These are phyloP conservation scores for Rugalucina vietnamica DNA, from an alignment of 2,888 invertebrate species.

Conservation along the genomic window DNA sequence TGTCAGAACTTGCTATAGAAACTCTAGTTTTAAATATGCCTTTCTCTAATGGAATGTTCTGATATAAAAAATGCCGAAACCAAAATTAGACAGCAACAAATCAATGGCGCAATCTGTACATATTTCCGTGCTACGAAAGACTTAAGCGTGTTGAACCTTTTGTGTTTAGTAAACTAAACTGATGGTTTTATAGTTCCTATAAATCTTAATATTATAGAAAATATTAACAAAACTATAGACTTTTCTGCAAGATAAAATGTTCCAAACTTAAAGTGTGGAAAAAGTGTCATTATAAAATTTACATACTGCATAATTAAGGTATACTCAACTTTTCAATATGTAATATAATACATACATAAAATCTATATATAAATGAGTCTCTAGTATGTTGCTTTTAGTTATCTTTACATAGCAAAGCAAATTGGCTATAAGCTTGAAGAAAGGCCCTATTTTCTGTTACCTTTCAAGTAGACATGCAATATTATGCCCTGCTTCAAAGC, in stretches of 20 bases:
- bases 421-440: no score
- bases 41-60: neutral
- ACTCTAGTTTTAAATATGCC: neutral
- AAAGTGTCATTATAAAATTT: neutral
- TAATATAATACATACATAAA: neutral
- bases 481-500: no score
- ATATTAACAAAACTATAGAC: slow-evolving; percentile 4
- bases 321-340: neutral
- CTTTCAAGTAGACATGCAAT: no score
- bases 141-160: slow-evolving; percentile 5
- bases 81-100: neutral
- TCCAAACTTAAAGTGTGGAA: neutral
- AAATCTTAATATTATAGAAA: neutral
- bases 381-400: no score
- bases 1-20: neutral
- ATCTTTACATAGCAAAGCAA: no score
- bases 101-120: neutral
- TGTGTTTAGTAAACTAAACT: slow-evolving; percentile 13
- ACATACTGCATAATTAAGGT: neutral
- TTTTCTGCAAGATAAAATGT: neutral
- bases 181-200: slow-evolving; percentile 28
- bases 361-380: no score
- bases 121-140: slow-evolving; percentile 4
- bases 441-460: no score
- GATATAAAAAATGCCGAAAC: neutral